Evolutionary conservation across 2,797 vertebrate species (phyloP).

Genomic region (Leptoclinus maculatus): DNA sequence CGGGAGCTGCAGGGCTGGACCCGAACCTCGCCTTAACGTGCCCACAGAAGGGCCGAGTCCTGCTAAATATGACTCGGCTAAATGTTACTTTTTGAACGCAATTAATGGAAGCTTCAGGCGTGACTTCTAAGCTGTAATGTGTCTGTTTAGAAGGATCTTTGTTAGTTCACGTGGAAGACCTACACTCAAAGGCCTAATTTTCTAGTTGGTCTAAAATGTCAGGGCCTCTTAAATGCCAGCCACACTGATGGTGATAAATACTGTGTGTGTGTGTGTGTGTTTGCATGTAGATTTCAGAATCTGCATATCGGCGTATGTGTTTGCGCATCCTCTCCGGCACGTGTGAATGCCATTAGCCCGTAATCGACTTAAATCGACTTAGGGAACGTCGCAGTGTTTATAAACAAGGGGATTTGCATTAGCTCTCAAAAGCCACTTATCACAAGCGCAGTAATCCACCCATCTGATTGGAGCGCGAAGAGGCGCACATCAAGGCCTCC

Average conservation of each 20-base stretch:
- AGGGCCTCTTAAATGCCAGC: constrained; percentile 38
- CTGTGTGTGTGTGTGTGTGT: not conserved
- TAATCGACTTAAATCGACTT: constrained; percentile 78
- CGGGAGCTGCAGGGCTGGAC: constrained; percentile 26
- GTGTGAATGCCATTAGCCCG: constrained; percentile 67
- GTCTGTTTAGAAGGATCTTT: constrained; percentile 21
- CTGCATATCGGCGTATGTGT: constrained; percentile 25
- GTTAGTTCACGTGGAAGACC: constrained; percentile 32
- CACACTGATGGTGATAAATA: constrained; percentile 30
- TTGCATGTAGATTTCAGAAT: constrained; percentile 34
- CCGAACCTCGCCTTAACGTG: constrained; percentile 33
- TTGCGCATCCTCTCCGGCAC: constrained; percentile 32
- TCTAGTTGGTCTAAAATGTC: constrained; percentile 44
- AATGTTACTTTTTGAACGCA: constrained; percentile 29
- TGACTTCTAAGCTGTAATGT: constrained; percentile 34
- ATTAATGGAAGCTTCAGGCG: constrained; percentile 52
- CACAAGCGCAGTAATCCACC: constrained; percentile 71
- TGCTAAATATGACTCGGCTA: constrained; percentile 20
- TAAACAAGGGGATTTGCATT: constrained; percentile 79
- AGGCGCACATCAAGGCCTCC: constrained; percentile 25
- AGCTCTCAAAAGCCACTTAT: constrained; percentile 77
- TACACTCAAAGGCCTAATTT: constrained; percentile 46
- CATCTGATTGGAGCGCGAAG: constrained; percentile 67
- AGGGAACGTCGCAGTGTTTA: constrained; percentile 73
- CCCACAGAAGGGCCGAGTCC: constrained; percentile 12